A percentile compares a stretch with the other conserved stretches of the same genome.
Evolutionary conservation across 1,140 invertebrate genomes (phyloP).

Genomic region (Apis dorsata): DNA sequence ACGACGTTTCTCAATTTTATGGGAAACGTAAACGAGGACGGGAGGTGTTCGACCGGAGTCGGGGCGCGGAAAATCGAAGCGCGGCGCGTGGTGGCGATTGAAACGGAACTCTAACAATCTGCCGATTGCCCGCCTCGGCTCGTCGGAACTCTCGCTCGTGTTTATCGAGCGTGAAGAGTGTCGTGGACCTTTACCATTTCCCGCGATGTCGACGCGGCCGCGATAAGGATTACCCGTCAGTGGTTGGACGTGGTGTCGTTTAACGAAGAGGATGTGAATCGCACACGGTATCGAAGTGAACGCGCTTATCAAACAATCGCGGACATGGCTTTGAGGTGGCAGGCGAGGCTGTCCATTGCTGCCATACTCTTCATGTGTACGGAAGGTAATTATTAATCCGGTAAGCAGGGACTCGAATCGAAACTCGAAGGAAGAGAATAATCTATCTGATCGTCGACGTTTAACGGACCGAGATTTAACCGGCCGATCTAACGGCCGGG

Average conservation of each 20-base stretch:
- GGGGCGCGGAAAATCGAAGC: not conserved
- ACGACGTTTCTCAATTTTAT: not conserved
- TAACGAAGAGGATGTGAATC: constrained; percentile 59
- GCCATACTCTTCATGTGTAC: constrained; percentile 79
- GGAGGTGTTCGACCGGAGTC: too few species aligned
- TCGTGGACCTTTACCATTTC: not conserved
- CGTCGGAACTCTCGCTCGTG: not conserved
- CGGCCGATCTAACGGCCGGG: constrained; percentile 21
- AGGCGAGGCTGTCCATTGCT: constrained; percentile 78
- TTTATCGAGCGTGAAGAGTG: not conserved
- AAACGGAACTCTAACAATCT: not conserved
- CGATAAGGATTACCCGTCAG: constrained; percentile 37
- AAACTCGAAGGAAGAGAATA: too few species aligned
- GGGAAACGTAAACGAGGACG: not conserved
- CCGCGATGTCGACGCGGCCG: not conserved
- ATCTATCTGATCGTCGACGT: too few species aligned
- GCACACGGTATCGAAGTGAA: constrained; percentile 65
- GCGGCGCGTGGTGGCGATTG: not conserved
- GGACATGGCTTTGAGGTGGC: constrained; percentile 80
- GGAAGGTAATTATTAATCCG: constrained; percentile 72
- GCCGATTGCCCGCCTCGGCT: not conserved
- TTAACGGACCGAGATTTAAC: not conserved
- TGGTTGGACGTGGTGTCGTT: constrained; percentile 49
- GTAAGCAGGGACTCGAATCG: too few species aligned
- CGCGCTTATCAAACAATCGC: constrained; percentile 55